Base-by-base conservation (phyloP, 2,888 invertebrate genomes). In the Cerastis leucographa region DNA sequence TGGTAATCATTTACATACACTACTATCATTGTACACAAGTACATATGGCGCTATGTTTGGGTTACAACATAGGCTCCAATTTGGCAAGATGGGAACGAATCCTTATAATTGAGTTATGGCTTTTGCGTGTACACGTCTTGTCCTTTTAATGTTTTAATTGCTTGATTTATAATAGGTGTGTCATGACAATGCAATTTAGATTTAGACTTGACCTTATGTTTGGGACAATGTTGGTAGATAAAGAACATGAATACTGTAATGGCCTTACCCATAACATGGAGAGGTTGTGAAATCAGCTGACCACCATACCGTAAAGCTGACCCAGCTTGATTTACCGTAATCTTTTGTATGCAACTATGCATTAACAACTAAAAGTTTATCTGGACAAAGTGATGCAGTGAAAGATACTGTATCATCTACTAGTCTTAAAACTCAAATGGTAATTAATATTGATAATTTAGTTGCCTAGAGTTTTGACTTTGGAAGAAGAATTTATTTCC, bases 1-100 rank as follows among this genome's bases (percentile, higher is more conserved):
- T 29, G 71, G 76, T 78, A 80, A 80, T 85, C 76, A 87, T 85
- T 85, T 85, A 87, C 85, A 76, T 69, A 81, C 75, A 74, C 71
- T 71, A 80, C 69, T 70, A 68, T 74, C 82, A 46, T 8, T 67
- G 44, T 42, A 64, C 29, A 42, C 25, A 14, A n/a, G 49, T 11
- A 84, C 74, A 71, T 80, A 54, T 61, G 83, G 62, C 80, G 78
- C 80, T 80, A n/a, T 54, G 25, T 82, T 35, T 61, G 65, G 71
- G 8, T 4, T 8, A 54, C 62, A 46, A 64, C 35, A 84, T 17
- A 3, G 29, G 0, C 68, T 17, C 11, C 19, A 62, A 25, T 71
- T 81, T 74, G 61, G 67, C 54, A 64, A 56, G 49, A 78, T 70
- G 69, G 46, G 9, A 9, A 12, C 12, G 49, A 25, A 29, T 25